These are phyloP conservation scores for Calyptommatus sinebrachiatus DNA, from an alignment of 2,113 vertebrate genomes.

Conservation along the genomic window DNA sequence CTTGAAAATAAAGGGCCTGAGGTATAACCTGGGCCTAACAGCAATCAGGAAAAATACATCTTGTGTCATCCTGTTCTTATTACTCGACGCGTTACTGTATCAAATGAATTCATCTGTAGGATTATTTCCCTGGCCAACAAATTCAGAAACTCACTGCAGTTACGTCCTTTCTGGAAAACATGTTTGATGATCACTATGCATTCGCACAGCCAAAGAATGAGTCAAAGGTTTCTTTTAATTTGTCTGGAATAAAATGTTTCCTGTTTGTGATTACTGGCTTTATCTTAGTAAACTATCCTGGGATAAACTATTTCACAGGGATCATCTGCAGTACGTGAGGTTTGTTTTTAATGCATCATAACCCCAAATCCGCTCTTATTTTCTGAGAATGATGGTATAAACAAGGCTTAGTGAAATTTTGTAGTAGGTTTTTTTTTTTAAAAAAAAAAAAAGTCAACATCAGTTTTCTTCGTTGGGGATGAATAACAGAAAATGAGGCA, in stretches of 20 bases:
- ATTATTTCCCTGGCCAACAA: not conserved
- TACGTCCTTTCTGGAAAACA: conserved; percentile 15
- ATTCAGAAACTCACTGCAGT: not conserved
- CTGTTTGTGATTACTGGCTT: conserved; percentile 40
- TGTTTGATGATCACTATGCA: not conserved
- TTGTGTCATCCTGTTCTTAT: not conserved
- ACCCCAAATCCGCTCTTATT: conserved; percentile 17
- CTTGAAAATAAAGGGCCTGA: too few species aligned
- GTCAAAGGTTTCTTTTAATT: conserved; percentile 38
- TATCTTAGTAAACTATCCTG: conserved; percentile 32
- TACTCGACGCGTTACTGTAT: not conserved
- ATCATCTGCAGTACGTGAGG: conserved; percentile 1
- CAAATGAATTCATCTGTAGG: not conserved
- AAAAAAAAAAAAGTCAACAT: not conserved
- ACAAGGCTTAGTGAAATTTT: not conserved
- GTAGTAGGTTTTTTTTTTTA: conserved; percentile 14
- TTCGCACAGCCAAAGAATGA: conserved; percentile 23
- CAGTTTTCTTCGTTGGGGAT: conserved; percentile 7
- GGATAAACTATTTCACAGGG: conserved; percentile 25
- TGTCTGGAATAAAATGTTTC: conserved; percentile 20
- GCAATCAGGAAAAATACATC: not conserved
- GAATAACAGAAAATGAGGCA: not conserved
- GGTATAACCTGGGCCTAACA: not conserved
- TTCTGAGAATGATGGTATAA: not conserved
- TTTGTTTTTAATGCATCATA: conserved; percentile 16